These are phyloP conservation scores for Pristionchus fissidentatus DNA, from an alignment of 2,888 invertebrate genomes.

Conservation along the genomic window DNA sequence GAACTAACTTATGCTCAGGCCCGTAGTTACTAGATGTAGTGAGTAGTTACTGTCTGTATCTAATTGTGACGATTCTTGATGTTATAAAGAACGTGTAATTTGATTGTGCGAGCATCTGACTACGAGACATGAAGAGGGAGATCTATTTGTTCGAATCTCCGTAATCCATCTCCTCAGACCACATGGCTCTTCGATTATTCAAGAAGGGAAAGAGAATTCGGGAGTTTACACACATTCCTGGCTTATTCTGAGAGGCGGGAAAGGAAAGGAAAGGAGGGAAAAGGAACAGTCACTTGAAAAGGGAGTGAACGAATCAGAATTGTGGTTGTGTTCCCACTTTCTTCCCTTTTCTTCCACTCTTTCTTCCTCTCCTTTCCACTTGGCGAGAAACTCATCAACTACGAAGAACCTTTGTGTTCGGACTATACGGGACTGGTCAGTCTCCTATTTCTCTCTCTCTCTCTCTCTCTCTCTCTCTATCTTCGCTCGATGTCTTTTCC, in stretches of 20 bases:
- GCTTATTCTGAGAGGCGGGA: slow-evolving; percentile 1
- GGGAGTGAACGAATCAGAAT: neutral
- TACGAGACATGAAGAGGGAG: neutral
- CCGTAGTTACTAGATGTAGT: slow-evolving; percentile 11
- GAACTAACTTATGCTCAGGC: slow-evolving; percentile 15
- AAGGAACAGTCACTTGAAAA: too few species aligned
- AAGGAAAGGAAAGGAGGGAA: neutral
- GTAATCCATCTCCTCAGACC: slow-evolving; percentile 12
- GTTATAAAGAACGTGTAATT: slow-evolving; percentile 32
- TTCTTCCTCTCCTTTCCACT: neutral
- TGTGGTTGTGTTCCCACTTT: neutral
- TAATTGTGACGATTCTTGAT: slow-evolving; percentile 14
- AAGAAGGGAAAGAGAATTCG: neutral
- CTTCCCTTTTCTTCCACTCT: neutral
- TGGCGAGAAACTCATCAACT: neutral
- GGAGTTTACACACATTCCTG: slow-evolving; percentile 8
- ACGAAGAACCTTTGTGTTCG: neutral
- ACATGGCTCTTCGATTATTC: neutral
- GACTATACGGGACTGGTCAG: neutral
- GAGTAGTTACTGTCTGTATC: neutral
- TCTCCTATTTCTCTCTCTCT: neutral
- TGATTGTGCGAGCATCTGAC: too few species aligned
- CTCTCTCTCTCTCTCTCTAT: neutral
- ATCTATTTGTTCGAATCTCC: neutral
- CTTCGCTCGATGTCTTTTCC: neutral